Evolutionary conservation across 2,888 invertebrate genomes (phyloP), one percentile per base, ranked within the genome.

Genomic region (Heteromyza rotundicornis): DNA sequence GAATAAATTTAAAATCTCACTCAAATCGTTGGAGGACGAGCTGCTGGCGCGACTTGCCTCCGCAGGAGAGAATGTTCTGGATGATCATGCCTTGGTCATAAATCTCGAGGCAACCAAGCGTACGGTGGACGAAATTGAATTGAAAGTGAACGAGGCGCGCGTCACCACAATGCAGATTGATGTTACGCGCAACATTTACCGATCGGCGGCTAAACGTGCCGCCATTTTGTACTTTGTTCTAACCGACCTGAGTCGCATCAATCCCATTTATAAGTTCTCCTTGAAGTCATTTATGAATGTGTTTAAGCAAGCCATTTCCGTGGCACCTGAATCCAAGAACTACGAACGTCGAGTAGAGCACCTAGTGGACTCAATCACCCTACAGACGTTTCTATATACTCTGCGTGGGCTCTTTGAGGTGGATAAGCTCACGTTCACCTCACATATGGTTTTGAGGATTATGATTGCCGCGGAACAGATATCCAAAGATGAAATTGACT

Each of bases 181-280:
- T 77, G 91, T 92, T 73, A 95, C 96, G 2, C 86, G 96, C 66
- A 96, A 97, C 80, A 89, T 89, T 79, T 98, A 97, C 82, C 86
- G 90, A 68, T 89, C 90, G 2, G 95, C 95, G 1, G 96, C 97
- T 0, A 87, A 90, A 1, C 85, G 96, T 61, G 95, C 96, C 0
- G 95, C 96, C 0, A 86, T 98, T 1, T 84, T 98, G 1, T 98
- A 97, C 83, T 98, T 98, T 81, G 94, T 96, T 57, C 85, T 98
- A 64, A 96, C 94, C 77, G 97, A 97, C 76, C 84, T 98, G 52
- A 88, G 90, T 84, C 93, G 93, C 80, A 96, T 98, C 72, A 96
- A 96, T 83, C 94, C 94, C 40, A 94, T 98, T 78, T 98, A 98
- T 80, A 95, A 96, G 80, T 98, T 97, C 84, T 97, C 96, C 0